Evolutionary conservation across 2,888 invertebrate species (phyloP).

Genomic region (Yponomeuta plumbellus): DNA sequence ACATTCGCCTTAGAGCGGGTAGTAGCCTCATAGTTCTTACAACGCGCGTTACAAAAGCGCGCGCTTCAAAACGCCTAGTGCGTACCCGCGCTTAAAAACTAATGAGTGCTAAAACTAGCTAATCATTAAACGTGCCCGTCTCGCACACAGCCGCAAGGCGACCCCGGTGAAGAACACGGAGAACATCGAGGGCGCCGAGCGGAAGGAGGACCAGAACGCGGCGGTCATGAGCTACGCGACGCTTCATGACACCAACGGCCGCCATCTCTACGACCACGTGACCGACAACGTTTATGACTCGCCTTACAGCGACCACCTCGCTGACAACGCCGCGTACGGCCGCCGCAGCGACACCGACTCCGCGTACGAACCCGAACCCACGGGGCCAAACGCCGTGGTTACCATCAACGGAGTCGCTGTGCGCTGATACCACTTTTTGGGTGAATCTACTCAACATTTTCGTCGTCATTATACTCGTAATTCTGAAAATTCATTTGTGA

Average conservation of each 20-base stretch:
- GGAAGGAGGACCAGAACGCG: conserved; percentile 90
- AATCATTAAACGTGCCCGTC: conserved; percentile 17
- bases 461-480: too few species aligned
- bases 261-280: conserved; percentile 69
- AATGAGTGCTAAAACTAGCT: too few species aligned
- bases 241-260: conserved; percentile 80
- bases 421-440: conserved; percentile 60
- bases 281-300: conserved; percentile 86
- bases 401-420: conserved; percentile 94
- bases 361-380: conserved; percentile 82
- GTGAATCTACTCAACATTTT: too few species aligned
- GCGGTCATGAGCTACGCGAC: conserved; percentile 94
- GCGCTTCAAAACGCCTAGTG: too few species aligned
- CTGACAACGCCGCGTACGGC: conserved; percentile 66
- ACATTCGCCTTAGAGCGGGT: too few species aligned
- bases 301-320: conserved; percentile 80
- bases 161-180: conserved; percentile 92
- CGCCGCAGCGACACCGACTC: conserved; percentile 66
- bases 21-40: too few species aligned
- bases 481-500: too few species aligned
- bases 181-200: conserved; percentile 89
- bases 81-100: too few species aligned
- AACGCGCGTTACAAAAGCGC: too few species aligned
- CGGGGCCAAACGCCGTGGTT: conserved; percentile 77
- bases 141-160: conserved; percentile 82